These are phyloP conservation scores for Sphyrna mokarran DNA, from an alignment of 2,113 vertebrate genomes.

Conservation along the genomic window DNA sequence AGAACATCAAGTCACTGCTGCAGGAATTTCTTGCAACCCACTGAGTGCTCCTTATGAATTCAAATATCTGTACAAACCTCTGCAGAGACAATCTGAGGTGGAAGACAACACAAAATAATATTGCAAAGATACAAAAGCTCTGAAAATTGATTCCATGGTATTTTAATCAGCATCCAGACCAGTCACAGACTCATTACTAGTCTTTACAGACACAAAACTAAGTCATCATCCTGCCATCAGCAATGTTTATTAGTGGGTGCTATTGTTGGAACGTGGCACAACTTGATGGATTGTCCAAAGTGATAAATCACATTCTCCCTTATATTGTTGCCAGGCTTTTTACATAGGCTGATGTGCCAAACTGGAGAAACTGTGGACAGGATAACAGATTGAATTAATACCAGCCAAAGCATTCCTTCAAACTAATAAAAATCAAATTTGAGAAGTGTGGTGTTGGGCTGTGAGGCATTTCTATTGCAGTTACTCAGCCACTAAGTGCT, in stretches of 20 bases:
- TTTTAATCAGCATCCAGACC: not conserved
- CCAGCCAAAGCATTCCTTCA: not conserved
- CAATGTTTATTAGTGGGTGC: constrained; percentile 33
- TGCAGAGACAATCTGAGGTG: not conserved
- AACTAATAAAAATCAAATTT: not conserved
- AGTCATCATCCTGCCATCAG: not conserved
- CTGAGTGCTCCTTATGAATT: not conserved
- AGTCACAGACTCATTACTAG: constrained; percentile 28
- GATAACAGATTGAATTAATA: not conserved
- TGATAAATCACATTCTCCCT: constrained; percentile 22
- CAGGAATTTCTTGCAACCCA: not conserved
- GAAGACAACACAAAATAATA: not conserved
- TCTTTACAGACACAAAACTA: constrained; percentile 24
- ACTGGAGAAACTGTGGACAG: not conserved
- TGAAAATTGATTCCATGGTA: not conserved
- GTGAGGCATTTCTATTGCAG: not conserved
- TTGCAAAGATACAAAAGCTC: not conserved
- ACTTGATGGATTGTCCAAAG: not conserved
- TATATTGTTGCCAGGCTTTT: not conserved
- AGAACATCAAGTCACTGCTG: not conserved
- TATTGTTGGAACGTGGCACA: constrained; percentile 19
- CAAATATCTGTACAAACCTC: not conserved
- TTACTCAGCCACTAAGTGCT: not conserved
- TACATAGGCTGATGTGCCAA: not conserved
- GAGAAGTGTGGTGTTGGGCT: not conserved